Evolutionary conservation across 2,113 vertebrate genomes (phyloP).

Genomic region (Takifugu flavidus): DNA sequence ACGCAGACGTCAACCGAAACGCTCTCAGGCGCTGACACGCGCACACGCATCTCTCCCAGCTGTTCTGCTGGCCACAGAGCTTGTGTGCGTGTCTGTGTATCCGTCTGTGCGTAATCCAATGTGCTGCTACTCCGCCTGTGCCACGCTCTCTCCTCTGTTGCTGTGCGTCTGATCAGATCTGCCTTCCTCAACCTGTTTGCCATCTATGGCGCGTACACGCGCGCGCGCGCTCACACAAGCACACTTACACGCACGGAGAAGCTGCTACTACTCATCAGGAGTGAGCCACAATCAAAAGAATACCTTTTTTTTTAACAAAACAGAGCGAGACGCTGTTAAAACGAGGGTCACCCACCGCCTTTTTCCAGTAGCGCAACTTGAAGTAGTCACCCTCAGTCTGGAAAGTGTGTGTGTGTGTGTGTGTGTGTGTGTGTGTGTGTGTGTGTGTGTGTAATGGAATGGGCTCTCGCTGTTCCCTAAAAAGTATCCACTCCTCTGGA

Average conservation of each 20-base stretch:
- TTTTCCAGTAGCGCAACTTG: too few species aligned
- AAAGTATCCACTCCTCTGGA: conserved; percentile 70
- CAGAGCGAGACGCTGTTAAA: conserved; percentile 6
- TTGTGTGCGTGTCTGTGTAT: conserved; percentile 37
- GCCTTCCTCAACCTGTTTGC: conserved; percentile 73
- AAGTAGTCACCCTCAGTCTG: too few species aligned
- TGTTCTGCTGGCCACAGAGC: conserved; percentile 57
- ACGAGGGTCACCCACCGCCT: too few species aligned
- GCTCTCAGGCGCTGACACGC: conserved; percentile 42
- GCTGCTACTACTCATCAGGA: conserved; percentile 43
- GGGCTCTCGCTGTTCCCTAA: conserved; percentile 45
- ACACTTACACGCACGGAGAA: conserved; percentile 28
- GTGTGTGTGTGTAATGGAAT: conserved; percentile 35
- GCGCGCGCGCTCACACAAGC: conserved; percentile 10
- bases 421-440: conserved; percentile 13
- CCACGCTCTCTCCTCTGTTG: conserved; percentile 73
- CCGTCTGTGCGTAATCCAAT: conserved; percentile 65
- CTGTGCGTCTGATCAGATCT: conserved; percentile 77
- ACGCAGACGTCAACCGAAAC: conserved; percentile 47
- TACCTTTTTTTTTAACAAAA: not conserved
- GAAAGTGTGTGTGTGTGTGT: conserved; percentile 8
- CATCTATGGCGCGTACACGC: conserved; percentile 44
- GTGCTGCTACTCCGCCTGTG: conserved; percentile 69
- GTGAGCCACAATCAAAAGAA: conserved; percentile 21
- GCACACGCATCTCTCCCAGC: conserved; percentile 59